These are phyloP conservation scores for Sebastes miniatus DNA, from an alignment of 2,797 vertebrate genomes.

Conservation along the genomic window DNA sequence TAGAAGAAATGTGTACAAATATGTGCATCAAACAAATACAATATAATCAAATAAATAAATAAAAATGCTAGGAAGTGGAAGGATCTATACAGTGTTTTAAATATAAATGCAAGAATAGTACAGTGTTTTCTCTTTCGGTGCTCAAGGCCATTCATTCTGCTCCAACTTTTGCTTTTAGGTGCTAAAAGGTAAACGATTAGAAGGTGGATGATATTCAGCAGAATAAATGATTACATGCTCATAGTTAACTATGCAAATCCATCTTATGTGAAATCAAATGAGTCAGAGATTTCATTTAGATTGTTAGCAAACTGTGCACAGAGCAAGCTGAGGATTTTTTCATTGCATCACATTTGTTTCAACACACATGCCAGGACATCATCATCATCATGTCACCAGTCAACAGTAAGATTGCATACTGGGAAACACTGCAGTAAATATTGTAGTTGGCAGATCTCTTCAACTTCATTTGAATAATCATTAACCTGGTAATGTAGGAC, in stretches of 20 bases:
- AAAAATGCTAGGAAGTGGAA: no score
- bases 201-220: not conserved
- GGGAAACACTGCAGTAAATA: not conserved
- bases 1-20: no score
- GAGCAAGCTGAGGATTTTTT: not conserved
- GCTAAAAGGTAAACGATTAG: not conserved
- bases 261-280: not conserved
- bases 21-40: no score
- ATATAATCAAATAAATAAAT: no score
- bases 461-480: not conserved
- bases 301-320: slow-evolving; percentile 22
- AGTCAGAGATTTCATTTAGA: slow-evolving; percentile 13
- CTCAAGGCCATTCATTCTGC: not conserved
- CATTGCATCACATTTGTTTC: not conserved
- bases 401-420: not conserved
- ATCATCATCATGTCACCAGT: not conserved
- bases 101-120: no score
- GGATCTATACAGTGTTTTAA: no score
- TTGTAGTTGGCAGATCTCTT: not conserved
- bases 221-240: not conserved
- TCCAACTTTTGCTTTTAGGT: not conserved
- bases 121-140: not conserved
- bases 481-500: not conserved
- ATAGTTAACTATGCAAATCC: not conserved
- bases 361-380: not conserved